A percentile compares a stretch with the other conserved stretches of the same genome.
These are phyloP conservation scores for Podocnemis expansa DNA, from an alignment of 2,113 vertebrate species.

Conservation along the genomic window DNA sequence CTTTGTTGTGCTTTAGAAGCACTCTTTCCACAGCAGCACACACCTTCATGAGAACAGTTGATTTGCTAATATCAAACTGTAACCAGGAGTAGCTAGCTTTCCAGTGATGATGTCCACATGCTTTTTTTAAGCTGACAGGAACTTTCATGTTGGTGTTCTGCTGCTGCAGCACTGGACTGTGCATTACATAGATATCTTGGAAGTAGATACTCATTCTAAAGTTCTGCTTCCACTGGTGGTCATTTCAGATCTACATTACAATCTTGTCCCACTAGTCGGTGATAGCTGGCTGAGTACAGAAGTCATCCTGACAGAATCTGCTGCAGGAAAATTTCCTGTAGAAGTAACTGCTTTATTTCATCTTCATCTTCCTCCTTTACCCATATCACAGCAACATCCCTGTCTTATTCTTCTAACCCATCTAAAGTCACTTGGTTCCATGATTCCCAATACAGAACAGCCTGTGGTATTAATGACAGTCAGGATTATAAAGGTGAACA, in stretches of 20 bases:
- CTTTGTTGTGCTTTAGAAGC: neutral
- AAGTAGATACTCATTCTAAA: neutral
- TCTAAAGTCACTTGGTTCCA: neutral
- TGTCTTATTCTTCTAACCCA: neutral
- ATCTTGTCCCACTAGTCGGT: neutral
- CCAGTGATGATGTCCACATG: fast-evolving
- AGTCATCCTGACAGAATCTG: neutral
- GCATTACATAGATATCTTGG: neutral
- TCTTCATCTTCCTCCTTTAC: neutral
- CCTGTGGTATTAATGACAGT: neutral
- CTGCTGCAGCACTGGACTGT: neutral
- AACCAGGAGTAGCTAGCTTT: neutral
- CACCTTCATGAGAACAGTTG: fast-evolving
- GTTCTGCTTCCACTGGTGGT: fast-evolving
- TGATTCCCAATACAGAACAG: neutral
- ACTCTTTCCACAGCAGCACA: neutral
- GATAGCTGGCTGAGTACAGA: neutral
- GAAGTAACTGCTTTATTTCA: neutral
- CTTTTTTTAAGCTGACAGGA: neutral
- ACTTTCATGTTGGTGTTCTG: neutral
- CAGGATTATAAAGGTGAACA: fast-evolving
- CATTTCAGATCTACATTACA: neutral
- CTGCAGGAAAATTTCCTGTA: neutral
- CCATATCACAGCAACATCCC: neutral
- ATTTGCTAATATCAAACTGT: neutral